A percentile compares a stretch with the other conserved stretches of the same genome.
phyloP scores from a whole-genome alignment of 2,113 vertebrate species.

The Pangasianodon gigas region DNA sequence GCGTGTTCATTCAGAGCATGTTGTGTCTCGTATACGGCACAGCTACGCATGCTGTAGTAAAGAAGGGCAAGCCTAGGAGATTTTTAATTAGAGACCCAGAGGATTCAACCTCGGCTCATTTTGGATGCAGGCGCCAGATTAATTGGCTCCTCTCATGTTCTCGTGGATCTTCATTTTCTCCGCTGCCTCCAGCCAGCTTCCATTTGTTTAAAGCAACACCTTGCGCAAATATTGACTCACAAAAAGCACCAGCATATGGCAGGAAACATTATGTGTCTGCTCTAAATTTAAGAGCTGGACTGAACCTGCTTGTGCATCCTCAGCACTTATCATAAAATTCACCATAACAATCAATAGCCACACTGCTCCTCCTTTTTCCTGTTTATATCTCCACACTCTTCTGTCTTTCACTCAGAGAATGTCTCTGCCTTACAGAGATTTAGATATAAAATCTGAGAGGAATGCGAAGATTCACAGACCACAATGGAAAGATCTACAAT shows the following conservation, averaged over 20 bases:
- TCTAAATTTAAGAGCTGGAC: slow-evolving; percentile 22
- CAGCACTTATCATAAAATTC: background rate
- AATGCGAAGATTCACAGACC: background rate
- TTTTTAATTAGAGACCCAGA: slow-evolving; percentile 73
- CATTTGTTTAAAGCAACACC: slow-evolving; percentile 50
- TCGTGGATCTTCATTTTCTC: slow-evolving; percentile 68
- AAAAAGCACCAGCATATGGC: slow-evolving; percentile 28
- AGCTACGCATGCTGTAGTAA: background rate
- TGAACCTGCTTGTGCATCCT: background rate
- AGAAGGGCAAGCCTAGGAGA: background rate
- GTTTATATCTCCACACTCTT: background rate
- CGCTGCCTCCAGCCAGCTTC: slow-evolving; percentile 48
- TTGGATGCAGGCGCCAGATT: slow-evolving; percentile 63
- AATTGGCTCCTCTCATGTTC: slow-evolving; percentile 71
- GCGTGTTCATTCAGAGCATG: slow-evolving; percentile 16
- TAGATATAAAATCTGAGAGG: background rate
- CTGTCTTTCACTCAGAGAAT: background rate
- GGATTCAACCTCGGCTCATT: slow-evolving; percentile 69
- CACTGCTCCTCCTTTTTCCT: slow-evolving; percentile 21
- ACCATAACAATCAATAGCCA: slow-evolving; percentile 1
- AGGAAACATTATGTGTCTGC: background rate
- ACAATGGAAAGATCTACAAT: background rate
- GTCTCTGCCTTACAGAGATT: background rate
- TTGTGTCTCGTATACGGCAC: background rate
- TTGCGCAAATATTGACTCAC: slow-evolving; percentile 66